Base-by-base conservation (phyloP, 2,888 invertebrate species). In the Thereva unica region DNA sequence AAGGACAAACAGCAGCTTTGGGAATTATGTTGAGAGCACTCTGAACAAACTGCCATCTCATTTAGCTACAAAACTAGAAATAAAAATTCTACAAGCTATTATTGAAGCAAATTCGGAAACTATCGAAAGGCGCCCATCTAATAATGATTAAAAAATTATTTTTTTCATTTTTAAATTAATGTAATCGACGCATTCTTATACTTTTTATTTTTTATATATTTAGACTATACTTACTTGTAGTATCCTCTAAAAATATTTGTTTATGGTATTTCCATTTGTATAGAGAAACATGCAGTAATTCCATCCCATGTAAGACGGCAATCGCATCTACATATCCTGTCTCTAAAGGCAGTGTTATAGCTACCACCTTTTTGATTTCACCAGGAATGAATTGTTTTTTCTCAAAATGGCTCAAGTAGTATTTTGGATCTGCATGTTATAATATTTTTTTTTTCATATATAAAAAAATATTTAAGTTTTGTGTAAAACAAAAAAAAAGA, bases 1-100 rank as follows among this genome's bases (percentile, higher is more conserved):
- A 9, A 41, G 5, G 23, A 76, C 78, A 9, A 78, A 79, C 67
- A 78, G 77, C 68, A 77, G 78, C 0, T 75, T 80, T 37, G 80
- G 80, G 3, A 71, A 78, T 38, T 80, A 80, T 54, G 79, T 80
- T 65, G 77, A 80, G 9, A 80, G 77, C 67, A 77, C 79, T 10
- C 77, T 80, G 76, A 80, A 78, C 72, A 76, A 79, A 59, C 75
- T 80, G 65, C 75, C 75, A 12, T 56, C 72, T 35, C 74, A 76
- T 7, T 73, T 75, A 12, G 78, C 80, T 7, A 75, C 76, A 34
- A 79, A 78, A 65, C 69, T 80, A 12, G 80, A 80, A 69, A 69
- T 79, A 56, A 76, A 76, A 67, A 78, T 80, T 56, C 68, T 80
- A 8, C 78, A 79, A 42, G 77, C 80, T 64, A 79, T 80, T 53